phyloP scores from a whole-genome alignment of 2,888 invertebrate species.

The Scotopteryx bipunctaria region DNA sequence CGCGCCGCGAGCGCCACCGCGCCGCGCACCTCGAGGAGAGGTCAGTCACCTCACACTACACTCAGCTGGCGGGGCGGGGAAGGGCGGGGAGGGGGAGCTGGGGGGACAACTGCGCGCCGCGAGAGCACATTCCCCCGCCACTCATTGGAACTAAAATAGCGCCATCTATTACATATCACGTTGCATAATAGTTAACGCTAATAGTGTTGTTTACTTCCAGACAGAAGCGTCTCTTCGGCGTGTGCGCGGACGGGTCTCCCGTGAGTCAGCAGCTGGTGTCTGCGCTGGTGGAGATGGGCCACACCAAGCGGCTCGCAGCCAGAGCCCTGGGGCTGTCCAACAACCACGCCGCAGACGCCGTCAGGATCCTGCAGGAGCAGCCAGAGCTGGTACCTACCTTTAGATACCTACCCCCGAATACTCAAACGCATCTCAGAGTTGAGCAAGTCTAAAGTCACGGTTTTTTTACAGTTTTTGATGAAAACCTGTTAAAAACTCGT shows the following conservation, averaged over 20 bases:
- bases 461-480: too few species aligned
- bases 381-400: slow-evolving; percentile 71
- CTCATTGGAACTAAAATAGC: too few species aligned
- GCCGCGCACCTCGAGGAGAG: slow-evolving; percentile 2
- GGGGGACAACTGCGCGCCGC: not conserved
- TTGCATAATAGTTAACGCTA: too few species aligned
- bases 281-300: slow-evolving; percentile 88
- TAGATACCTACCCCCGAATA: too few species aligned
- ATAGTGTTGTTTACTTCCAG: slow-evolving; percentile 48
- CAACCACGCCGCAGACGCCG: slow-evolving; percentile 87
- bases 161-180: too few species aligned
- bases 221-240: slow-evolving; percentile 79
- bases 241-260: slow-evolving; percentile 83
- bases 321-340: slow-evolving; percentile 86
- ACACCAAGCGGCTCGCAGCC: slow-evolving; percentile 80
- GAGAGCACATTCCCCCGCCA: not conserved
- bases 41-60: slow-evolving; percentile 4
- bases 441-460: too few species aligned
- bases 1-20: slow-evolving; percentile 48
- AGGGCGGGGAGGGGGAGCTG: not conserved
- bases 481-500: too few species aligned
- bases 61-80: not conserved
- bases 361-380: slow-evolving; percentile 85
- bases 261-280: slow-evolving; percentile 77
- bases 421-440: too few species aligned